Evolutionary conservation across 2,797 vertebrate species (phyloP), one percentile per base, ranked within the genome.

Genomic region (Heterohyrax brucei): DNA sequence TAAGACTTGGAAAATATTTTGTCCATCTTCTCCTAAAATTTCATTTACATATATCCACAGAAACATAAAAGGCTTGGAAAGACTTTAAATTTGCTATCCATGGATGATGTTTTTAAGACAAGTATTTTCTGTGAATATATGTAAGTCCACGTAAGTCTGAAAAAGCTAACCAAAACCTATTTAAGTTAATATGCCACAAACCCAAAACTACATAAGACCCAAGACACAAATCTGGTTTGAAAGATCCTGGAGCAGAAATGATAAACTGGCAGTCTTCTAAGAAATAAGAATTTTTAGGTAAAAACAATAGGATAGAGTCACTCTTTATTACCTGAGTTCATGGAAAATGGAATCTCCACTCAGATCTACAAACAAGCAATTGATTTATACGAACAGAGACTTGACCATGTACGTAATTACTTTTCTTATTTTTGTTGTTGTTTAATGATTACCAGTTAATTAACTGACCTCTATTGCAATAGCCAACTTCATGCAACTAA

Each of bases 371-470:
- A 96, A 96, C 77, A 96, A 96, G 79, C 28, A 61, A 93, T 61
- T 96, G 90, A 97, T 90, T 96, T 75, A 48, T 78, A 72, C 79
- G 95, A 83, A 93, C 76, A 89, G 59, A 93, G 66, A 91, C 82
- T 95, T 94, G 88, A 85, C 81, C 73, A 61, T 62, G 81, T 88
- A 92, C 73, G 72, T 96, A 92, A 97, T 96, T 89, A 93, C 94
- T 97, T 96, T 96, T 92, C 84, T 89, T 94, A 93, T 50, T 68
- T 93, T 75, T 86, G 84, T 77, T 95, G 95, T 90, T 98, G 94
- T 96, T 98, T 98, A 98, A 98, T 98, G 98, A 96, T 97, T 98
- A 98, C 97, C 98, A 98, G 97, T 98, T 98, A 98, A 98, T 98
- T 98, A 98, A 98, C 87, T 98, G 98, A 98, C 97, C 97, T 96